These are phyloP conservation scores for Lateolabrax maculatus DNA, from an alignment of 2,797 vertebrate species.

Conservation along the genomic window DNA sequence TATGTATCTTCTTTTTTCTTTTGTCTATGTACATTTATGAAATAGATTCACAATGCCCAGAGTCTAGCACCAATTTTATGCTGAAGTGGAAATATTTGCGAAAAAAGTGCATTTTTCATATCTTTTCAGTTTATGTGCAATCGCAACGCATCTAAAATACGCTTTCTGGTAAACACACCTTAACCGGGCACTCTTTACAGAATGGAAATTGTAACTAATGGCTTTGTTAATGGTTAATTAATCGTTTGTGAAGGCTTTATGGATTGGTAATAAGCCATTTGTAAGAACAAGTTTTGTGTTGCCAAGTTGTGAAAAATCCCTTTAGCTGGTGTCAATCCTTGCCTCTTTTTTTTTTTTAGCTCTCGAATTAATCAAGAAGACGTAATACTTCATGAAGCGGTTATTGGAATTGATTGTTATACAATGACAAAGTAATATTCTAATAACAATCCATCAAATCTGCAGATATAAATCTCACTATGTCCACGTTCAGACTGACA, in stretches of 20 bases:
- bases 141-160: background rate
- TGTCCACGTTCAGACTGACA: background rate
- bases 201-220: background rate
- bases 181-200: background rate
- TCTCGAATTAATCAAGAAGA: background rate
- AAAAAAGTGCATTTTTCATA: background rate
- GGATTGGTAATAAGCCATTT: background rate
- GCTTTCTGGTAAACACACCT: background rate
- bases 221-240: conserved; percentile 10
- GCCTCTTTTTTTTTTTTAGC: background rate
- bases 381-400: no score
- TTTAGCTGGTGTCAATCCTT: background rate
- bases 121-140: background rate
- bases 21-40: background rate
- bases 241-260: conserved; percentile 13
- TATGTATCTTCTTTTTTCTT: no score
- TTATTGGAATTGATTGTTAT: no score
- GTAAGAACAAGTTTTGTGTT: background rate
- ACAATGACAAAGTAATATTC: background rate
- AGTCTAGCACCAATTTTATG: background rate
- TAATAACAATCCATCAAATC: background rate
- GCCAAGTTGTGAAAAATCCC: conserved; percentile 1
- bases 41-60: background rate
- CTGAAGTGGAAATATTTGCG: background rate
- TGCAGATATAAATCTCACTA: background rate